phyloP scores from a whole-genome alignment of 2,113 vertebrate genomes.

The Struthidea cinerea region DNA sequence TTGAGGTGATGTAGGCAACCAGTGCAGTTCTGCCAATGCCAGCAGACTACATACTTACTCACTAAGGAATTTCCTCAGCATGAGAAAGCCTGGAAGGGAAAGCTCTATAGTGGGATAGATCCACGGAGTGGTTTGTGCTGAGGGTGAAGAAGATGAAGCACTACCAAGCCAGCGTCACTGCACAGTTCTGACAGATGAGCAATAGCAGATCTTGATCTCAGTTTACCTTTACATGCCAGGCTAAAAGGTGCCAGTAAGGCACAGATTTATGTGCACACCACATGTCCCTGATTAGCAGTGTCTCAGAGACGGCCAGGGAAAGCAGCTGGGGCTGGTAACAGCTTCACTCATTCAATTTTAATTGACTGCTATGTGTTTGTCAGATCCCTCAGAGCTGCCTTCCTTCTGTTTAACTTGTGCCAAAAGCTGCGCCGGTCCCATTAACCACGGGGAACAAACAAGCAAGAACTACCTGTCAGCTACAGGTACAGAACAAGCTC shows the following conservation, averaged over 20 bases:
- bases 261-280: neutral
- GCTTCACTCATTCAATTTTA: conserved; percentile 50
- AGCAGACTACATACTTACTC: neutral
- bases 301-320: neutral
- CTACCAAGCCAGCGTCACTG: neutral
- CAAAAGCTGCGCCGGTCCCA: neutral
- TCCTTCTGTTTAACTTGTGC: conserved; percentile 12
- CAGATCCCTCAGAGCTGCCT: neutral
- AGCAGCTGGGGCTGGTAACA: conserved; percentile 34
- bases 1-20: neutral
- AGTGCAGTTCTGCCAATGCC: neutral
- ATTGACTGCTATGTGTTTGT: conserved; percentile 36
- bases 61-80: neutral
- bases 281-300: neutral
- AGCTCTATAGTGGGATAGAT: accelerated
- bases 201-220: neutral
- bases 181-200: neutral
- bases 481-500: neutral
- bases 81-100: neutral
- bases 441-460: neutral
- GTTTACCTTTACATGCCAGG: neutral
- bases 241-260: neutral
- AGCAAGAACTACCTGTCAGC: neutral
- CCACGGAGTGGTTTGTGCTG: accelerated
- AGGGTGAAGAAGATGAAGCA: neutral